Base-by-base conservation (phyloP, 1,140 invertebrate species). In the Drosophila triauraria region DNA sequence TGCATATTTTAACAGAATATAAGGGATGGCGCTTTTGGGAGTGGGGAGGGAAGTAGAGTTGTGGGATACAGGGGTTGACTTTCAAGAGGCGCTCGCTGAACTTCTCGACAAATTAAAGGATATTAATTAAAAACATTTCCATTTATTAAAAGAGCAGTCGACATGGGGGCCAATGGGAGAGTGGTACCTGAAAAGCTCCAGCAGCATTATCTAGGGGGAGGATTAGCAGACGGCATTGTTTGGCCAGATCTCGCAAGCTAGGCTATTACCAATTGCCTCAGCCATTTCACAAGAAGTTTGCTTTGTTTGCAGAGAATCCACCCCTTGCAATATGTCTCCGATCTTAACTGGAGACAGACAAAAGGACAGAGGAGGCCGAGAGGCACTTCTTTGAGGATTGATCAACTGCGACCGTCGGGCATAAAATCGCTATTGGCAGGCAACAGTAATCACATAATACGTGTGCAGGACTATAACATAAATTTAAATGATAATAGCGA, bases 61-160 rank as follows among this genome's bases (percentile, higher is more conserved):
- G 32, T 32, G 32, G 63, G 25, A 43, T 68, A 20, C 46, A 40
- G 50, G 71, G 71, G 60, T 57, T 64, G 71, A 38, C 38, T 54
- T 54, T 75, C 15, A 42, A 44, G 27, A 44, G 38, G 20, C 58
- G 51, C 56, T 77, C 70, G 43, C 62, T 60, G 77, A 48, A 64
- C 57, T 64, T 67, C 83, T 87, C 83, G 83, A 87, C 83, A 83
- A 83, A 83, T 87, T 87, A 85, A 87, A 88, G 83, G 72, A 83
- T 83, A 87, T 87, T 87, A 87, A 87, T 87, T 87, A 87, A 87
- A 87, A 88, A 74, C 80, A 82, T 87, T 88, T 83, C 77, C 80
- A 87, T 83, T 87, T 83, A 83, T 88, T 77, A 87, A 88, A 87
- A 79, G 80, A 87, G 77, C 83, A 87, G 51, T 63, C 50, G 13